Conservation (phyloP, 2,113 vertebrate genomes). For the Microcebus murinus region DNA sequence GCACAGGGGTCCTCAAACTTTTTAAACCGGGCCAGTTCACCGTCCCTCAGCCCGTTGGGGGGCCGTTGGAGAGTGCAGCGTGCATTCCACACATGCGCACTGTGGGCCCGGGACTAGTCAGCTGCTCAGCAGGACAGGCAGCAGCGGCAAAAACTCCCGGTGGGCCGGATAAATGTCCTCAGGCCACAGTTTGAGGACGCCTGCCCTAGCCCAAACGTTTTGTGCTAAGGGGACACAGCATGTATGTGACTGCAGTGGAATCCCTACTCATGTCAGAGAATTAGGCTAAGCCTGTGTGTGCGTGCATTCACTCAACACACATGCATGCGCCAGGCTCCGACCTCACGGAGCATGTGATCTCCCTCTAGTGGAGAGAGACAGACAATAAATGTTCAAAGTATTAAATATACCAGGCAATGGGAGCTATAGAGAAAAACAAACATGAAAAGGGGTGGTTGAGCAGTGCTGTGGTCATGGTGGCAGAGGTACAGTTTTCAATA, state of each 20-base stretch:
- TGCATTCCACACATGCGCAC: no score
- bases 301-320: not conserved
- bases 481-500: fast-evolving
- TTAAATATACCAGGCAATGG: not conserved
- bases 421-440: not conserved
- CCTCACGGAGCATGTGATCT: not conserved
- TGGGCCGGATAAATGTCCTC: no score
- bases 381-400: not conserved
- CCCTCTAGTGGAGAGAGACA: not conserved
- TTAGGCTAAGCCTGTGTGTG: not conserved
- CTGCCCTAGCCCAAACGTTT: not conserved
- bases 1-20: not conserved
- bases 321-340: not conserved
- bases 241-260: not conserved
- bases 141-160: no score
- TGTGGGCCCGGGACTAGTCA: no score
- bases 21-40: no score
- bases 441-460: not conserved
- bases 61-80: no score
- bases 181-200: no score
- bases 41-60: no score
- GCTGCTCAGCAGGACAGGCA: no score
- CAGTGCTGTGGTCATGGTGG: not conserved
- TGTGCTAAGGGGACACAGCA: no score
- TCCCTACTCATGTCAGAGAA: not conserved